phyloP scores from a whole-genome alignment of 2,113 vertebrate species.

The Glaucidium brasilianum region DNA sequence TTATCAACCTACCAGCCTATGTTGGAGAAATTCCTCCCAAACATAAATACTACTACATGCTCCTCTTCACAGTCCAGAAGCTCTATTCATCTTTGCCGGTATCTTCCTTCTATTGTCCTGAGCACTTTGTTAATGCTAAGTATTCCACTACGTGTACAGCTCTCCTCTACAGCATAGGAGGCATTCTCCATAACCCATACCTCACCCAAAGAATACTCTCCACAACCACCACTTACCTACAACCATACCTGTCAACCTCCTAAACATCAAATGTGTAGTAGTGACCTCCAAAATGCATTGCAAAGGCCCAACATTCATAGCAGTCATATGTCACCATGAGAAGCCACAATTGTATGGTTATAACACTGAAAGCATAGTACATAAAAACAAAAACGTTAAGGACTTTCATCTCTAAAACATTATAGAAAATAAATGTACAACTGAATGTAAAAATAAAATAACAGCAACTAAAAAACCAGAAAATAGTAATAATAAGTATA shows the following conservation, averaged over 20 bases:
- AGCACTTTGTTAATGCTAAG: not conserved
- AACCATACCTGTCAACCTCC: conserved; percentile 76
- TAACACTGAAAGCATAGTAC: conserved; percentile 78
- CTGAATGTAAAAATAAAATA: conserved; percentile 47
- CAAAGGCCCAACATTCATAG: conserved; percentile 76
- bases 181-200: conserved; percentile 28
- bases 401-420: conserved; percentile 40
- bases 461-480: conserved; percentile 49
- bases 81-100: not conserved
- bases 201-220: conserved; percentile 52
- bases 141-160: not conserved
- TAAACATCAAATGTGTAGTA: conserved; percentile 75
- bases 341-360: conserved; percentile 78
- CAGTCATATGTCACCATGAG: conserved; percentile 77
- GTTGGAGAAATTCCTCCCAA: not conserved
- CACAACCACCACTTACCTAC: conserved; percentile 75
- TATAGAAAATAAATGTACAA: conserved; percentile 15
- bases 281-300: conserved; percentile 77
- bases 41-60: not conserved
- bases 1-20: not conserved
- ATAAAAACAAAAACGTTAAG: conserved; percentile 73
- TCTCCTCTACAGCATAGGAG: conserved; percentile 6
- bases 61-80: not conserved
- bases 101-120: not conserved
- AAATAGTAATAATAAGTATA: conserved; percentile 37